These are phyloP conservation scores for Dorcus parallelipipedus DNA, from an alignment of 2,888 invertebrate genomes.

Conservation along the genomic window DNA sequence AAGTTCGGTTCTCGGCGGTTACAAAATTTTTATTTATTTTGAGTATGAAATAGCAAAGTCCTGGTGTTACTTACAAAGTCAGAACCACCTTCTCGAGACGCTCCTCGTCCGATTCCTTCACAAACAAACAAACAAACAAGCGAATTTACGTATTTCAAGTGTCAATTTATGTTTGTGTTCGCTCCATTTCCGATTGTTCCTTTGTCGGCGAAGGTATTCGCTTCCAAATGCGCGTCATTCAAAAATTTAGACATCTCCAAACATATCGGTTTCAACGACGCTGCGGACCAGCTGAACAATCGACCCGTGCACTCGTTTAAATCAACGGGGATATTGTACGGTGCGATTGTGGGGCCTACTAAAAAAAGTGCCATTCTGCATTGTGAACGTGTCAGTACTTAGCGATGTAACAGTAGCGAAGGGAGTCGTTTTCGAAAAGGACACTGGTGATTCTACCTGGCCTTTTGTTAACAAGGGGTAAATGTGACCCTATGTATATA, in stretches of 20 bases:
- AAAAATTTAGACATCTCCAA: conserved; percentile 43
- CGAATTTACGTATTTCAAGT: conserved; percentile 22
- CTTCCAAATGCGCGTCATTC: conserved; percentile 33
- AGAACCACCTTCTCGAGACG: neutral
- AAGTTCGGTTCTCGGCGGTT: too few relatives aligned
- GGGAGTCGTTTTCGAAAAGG: conserved; percentile 41
- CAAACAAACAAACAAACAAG: conserved; percentile 4
- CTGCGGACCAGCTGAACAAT: conserved; percentile 7
- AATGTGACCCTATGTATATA: conserved; percentile 29
- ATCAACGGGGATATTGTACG: conserved; percentile 1
- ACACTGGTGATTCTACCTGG: conserved; percentile 46
- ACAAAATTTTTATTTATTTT: too few relatives aligned
- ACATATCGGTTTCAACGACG: conserved; percentile 44
- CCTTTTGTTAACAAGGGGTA: conserved; percentile 33
- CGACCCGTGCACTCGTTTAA: neutral
- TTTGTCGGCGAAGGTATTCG: conserved; percentile 26
- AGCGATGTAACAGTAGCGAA: conserved; percentile 44
- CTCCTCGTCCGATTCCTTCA: conserved; percentile 8
- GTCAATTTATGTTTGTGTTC: conserved; percentile 32
- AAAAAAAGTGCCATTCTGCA: conserved; percentile 44
- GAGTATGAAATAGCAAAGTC: neutral
- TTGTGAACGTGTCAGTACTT: conserved; percentile 50
- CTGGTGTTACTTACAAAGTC: neutral
- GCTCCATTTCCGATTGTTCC: conserved; percentile 20
- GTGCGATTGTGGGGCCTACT: conserved; percentile 32